Evolutionary conservation across 2,888 invertebrate species (phyloP).

Genomic region (Cephus nigrinus): DNA sequence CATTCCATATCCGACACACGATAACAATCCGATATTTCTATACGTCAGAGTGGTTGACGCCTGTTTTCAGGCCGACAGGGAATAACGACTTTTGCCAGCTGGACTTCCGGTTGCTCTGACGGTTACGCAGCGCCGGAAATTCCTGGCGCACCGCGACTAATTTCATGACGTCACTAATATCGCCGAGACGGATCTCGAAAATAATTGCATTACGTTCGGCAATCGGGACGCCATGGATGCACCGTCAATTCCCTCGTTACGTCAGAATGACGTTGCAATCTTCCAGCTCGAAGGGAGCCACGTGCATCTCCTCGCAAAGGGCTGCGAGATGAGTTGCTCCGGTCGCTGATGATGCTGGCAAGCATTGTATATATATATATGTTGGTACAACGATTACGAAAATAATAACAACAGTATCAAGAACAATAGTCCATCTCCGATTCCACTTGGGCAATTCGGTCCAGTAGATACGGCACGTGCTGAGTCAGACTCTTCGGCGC

Average conservation of each 20-base stretch:
- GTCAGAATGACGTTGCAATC: neutral
- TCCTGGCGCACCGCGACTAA: constrained; percentile 28
- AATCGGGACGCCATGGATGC: neutral
- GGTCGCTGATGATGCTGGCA: neutral
- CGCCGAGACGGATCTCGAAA: constrained; percentile 33
- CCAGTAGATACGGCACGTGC: neutral
- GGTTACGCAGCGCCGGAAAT: constrained; percentile 36
- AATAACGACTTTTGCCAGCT: neutral
- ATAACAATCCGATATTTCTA: neutral
- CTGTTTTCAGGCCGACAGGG: neutral
- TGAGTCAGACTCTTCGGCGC: neutral
- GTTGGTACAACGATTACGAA: neutral
- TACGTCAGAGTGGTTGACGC: neutral
- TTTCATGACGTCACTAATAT: constrained; percentile 32
- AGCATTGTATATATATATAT: neutral
- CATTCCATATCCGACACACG: neutral
- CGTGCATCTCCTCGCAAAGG: too few species aligned
- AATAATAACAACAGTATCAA: neutral
- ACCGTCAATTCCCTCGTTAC: neutral
- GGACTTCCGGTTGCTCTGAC: neutral
- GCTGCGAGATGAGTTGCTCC: neutral
- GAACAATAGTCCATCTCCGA: neutral
- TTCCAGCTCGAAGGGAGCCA: neutral
- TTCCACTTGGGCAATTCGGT: neutral
- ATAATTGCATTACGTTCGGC: constrained; percentile 38